Percentiles rank a stretch among this genome's conserved stretches.
phyloP scores from a whole-genome alignment of 2,113 vertebrate species.

The Capricornis sumatraensis region DNA sequence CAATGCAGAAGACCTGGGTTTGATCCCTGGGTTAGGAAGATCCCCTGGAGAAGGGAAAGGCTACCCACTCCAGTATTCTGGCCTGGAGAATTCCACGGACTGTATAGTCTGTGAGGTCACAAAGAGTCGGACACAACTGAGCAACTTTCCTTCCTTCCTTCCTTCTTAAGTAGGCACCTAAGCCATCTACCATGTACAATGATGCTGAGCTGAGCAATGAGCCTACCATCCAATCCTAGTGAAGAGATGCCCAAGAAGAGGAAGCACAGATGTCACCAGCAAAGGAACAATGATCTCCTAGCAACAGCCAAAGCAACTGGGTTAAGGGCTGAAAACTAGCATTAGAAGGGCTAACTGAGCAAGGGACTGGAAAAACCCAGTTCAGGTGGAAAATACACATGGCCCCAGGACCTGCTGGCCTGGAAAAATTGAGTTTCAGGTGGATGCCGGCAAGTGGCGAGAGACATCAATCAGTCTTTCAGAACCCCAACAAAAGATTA shows the following conservation, averaged over 20 bases:
- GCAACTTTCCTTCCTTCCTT: background rate
- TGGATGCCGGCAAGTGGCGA: background rate
- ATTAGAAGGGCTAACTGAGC: background rate
- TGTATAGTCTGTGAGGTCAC: background rate
- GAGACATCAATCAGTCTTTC: background rate
- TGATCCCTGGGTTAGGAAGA: background rate
- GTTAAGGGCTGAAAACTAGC: background rate
- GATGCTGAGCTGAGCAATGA: background rate
- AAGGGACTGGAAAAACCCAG: background rate
- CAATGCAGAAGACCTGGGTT: background rate
- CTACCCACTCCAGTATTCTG: background rate
- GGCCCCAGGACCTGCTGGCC: background rate
- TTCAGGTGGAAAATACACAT: background rate
- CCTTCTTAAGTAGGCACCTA: background rate
- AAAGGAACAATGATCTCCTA: background rate
- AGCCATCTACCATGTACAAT: background rate
- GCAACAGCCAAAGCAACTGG: background rate
- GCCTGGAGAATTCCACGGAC: background rate
- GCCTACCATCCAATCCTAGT: background rate
- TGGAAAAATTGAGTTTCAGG: background rate
- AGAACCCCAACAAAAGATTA: background rate
- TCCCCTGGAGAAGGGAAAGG: background rate
- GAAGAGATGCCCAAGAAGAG: background rate
- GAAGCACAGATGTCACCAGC: background rate
- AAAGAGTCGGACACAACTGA: background rate